A percentile compares a stretch with the other conserved stretches of the same genome.
Conservation (phyloP, 2,888 invertebrate genomes). For the Hyalella azteca region DNA sequence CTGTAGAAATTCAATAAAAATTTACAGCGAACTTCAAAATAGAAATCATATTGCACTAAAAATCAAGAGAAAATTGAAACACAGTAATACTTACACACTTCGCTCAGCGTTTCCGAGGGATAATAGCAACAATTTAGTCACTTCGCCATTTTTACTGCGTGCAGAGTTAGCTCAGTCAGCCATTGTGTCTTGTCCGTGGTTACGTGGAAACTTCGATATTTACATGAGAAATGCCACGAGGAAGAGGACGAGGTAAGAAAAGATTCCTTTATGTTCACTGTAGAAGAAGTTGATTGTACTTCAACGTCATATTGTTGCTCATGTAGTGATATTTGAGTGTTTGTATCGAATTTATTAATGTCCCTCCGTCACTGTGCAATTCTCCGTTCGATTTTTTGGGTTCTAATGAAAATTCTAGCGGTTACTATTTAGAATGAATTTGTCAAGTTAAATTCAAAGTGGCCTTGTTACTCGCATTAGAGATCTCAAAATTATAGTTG, state of each 20-base stretch:
- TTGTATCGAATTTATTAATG: neutral
- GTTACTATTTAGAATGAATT: conserved; percentile 27
- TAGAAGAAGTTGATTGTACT: neutral
- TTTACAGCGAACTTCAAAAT: neutral
- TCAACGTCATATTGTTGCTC: neutral
- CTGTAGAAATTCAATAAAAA: neutral
- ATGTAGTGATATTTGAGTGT: neutral
- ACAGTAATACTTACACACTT: too few species aligned
- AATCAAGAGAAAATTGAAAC: neutral
- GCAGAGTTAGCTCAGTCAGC: conserved; percentile 21
- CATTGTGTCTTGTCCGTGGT: neutral
- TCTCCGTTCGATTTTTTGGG: conserved; percentile 36
- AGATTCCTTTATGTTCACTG: neutral
- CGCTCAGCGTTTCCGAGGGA: too few species aligned
- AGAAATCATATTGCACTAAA: neutral
- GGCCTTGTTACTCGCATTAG: too few species aligned
- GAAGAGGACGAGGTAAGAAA: conserved; percentile 28
- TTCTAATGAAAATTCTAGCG: conserved; percentile 22
- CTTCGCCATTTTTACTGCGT: neutral
- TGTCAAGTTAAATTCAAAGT: too few species aligned
- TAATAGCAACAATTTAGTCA: neutral
- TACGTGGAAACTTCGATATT: neutral
- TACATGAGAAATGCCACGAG: neutral
- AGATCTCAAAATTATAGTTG: too few species aligned
- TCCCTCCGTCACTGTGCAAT: conserved; percentile 14